Conservation (phyloP, 2,888 invertebrate species). For the Crepidodera aurea region DNA sequence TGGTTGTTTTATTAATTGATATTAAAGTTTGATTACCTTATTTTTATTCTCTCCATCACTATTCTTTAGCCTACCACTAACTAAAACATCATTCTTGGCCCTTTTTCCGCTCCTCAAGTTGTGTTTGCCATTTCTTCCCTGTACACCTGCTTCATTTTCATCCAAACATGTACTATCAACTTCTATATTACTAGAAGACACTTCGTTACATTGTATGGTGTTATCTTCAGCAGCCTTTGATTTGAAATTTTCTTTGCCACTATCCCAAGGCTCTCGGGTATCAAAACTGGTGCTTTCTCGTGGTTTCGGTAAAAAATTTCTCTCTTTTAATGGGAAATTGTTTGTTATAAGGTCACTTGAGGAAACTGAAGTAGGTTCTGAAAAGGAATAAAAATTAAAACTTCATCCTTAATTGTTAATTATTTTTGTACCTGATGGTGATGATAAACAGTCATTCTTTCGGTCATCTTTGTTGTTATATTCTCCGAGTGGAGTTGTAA, state of each 20-base stretch:
- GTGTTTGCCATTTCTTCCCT: constrained; percentile 24
- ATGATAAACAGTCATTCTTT: constrained; percentile 23
- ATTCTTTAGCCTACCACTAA: constrained; percentile 3
- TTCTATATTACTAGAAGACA: constrained; percentile 70
- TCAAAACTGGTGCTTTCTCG: constrained; percentile 56
- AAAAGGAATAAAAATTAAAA: not conserved
- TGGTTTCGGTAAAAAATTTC: constrained; percentile 51
- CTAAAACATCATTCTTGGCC: constrained; percentile 29
- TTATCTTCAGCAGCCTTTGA: constrained; percentile 52
- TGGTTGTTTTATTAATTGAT: too few relatives aligned
- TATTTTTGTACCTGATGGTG: not conserved
- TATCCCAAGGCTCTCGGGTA: constrained; percentile 43
- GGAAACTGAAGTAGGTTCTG: constrained; percentile 42
- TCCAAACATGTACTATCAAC: constrained; percentile 44
- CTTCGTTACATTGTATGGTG: constrained; percentile 72
- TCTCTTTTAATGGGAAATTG: constrained; percentile 50
- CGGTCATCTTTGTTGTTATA: constrained; percentile 31
- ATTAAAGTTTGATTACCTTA: too few relatives aligned
- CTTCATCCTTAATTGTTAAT: too few relatives aligned
- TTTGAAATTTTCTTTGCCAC: constrained; percentile 47
- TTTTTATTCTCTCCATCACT: constrained; percentile 34
- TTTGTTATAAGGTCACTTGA: constrained; percentile 45
- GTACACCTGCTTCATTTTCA: constrained; percentile 29
- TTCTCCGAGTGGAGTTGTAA: not conserved
- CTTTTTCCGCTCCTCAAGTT: constrained; percentile 39